Evolutionary conservation across 2,888 invertebrate species (phyloP).

Genomic region (Drosophila mayaguana): DNA sequence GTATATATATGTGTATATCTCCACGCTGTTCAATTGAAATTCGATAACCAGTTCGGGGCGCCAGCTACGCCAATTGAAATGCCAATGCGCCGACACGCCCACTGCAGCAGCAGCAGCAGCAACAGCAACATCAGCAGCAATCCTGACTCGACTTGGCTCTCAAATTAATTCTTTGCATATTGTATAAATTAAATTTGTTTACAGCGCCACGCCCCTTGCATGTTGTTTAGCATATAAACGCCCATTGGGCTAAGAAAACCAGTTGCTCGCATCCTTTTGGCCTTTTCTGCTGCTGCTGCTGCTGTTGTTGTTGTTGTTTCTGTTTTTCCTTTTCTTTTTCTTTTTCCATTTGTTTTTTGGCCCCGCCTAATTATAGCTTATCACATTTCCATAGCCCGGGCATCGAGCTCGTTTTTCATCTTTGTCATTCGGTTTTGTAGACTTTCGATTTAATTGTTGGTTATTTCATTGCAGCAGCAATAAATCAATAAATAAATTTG

Average conservation of each 20-base stretch:
- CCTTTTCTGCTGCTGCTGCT: not conserved
- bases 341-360: not conserved
- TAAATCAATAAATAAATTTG: conserved; percentile 73
- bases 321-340: not conserved
- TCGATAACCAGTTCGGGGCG: conserved; percentile 70
- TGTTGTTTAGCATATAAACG: conserved; percentile 84
- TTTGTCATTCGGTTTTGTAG: conserved; percentile 70
- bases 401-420: conserved; percentile 81
- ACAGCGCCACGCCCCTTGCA: conserved; percentile 81
- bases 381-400: conserved; percentile 82
- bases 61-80: conserved; percentile 76
- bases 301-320: not conserved
- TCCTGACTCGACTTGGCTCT: not conserved
- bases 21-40: conserved; percentile 53
- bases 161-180: conserved; percentile 81
- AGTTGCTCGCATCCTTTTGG: conserved; percentile 49
- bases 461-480: conserved; percentile 51
- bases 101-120: conserved; percentile 7
- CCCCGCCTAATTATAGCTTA: conserved; percentile 83
- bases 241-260: conserved; percentile 48
- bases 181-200: conserved; percentile 84
- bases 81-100: conserved; percentile 49
- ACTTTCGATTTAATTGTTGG: conserved; percentile 73
- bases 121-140: not conserved
- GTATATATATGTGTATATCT: not conserved